A percentile compares a stretch with the other conserved stretches of the same genome.
Conservation (phyloP, 2,888 invertebrate species). For the Panzeria rudis region DNA sequence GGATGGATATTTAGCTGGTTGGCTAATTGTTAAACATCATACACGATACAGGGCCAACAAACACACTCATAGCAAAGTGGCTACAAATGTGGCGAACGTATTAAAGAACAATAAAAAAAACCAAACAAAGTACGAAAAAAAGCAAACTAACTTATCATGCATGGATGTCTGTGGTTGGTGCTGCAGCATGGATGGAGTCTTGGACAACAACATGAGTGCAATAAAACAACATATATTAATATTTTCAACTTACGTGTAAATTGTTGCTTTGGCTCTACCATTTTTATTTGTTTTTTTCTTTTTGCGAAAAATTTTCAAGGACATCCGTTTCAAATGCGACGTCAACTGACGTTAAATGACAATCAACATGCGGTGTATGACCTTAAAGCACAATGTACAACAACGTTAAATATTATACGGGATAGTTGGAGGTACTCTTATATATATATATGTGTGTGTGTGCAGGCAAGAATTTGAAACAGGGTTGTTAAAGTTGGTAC, state of each 20-base stretch:
- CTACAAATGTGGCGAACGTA: conserved; percentile 47
- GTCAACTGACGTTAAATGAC: conserved; percentile 72
- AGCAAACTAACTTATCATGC: conserved; percentile 50
- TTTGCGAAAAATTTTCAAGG: conserved; percentile 73
- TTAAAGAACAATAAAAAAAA: conserved; percentile 1
- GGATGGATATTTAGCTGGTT: conserved; percentile 5
- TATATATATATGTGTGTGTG: neutral
- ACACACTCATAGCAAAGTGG: conserved; percentile 57
- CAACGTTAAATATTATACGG: conserved; percentile 19
- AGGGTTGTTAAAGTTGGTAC: conserved; percentile 9
- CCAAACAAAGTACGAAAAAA: conserved; percentile 5
- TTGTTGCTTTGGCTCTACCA: conserved; percentile 33
- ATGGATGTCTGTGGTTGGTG: conserved; percentile 44
- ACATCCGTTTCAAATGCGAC: conserved; percentile 76
- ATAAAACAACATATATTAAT: conserved; percentile 23
- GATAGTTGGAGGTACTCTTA: too few species aligned
- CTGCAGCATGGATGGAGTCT: conserved; percentile 15
- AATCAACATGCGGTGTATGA: conserved; percentile 72
- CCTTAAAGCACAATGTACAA: conserved; percentile 61
- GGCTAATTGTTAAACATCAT: conserved; percentile 45
- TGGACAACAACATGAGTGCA: conserved; percentile 36
- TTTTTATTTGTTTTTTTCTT: conserved; percentile 14
- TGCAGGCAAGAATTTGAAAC: neutral
- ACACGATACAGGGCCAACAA: neutral
- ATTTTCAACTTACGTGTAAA: conserved; percentile 35